Evolutionary conservation across 2,113 vertebrate species (phyloP).

Genomic region (Malaclemys terrapin): DNA sequence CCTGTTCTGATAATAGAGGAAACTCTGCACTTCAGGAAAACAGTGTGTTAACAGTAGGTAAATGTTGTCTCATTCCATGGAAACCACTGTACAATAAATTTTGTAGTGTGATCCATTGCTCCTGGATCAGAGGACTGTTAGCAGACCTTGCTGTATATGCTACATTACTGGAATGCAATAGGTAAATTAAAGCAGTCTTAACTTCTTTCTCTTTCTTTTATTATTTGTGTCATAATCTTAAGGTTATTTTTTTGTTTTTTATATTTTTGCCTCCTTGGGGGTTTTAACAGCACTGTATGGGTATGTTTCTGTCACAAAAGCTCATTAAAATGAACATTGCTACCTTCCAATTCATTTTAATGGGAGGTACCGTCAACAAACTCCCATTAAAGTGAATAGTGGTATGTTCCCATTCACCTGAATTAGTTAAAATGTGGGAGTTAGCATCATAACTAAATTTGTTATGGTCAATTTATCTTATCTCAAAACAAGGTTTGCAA

Average conservation of each 20-base stretch:
- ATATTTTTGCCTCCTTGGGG: background rate
- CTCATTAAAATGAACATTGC: background rate
- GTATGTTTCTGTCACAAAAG: background rate
- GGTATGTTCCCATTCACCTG: background rate
- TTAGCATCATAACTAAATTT: slow-evolving; percentile 20
- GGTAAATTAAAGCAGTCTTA: background rate
- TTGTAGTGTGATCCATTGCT: background rate
- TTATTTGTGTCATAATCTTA: background rate
- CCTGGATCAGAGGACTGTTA: background rate
- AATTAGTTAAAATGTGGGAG: slow-evolving; percentile 9
- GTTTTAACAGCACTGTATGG: background rate
- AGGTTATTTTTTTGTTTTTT: background rate
- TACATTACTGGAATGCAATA: background rate
- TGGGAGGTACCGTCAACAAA: background rate
- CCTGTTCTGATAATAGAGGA: background rate
- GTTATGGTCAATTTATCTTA: background rate
- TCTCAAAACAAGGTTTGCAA: background rate
- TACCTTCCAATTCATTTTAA: slow-evolving; percentile 14
- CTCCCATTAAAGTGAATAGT: background rate
- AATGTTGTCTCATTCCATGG: background rate
- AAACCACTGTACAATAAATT: background rate
- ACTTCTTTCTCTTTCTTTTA: background rate
- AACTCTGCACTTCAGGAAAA: background rate
- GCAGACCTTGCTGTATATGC: background rate
- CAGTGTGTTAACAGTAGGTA: background rate